Evolutionary conservation across 2,888 invertebrate genomes (phyloP).

Genomic region (Nemotelus nigrinus): DNA sequence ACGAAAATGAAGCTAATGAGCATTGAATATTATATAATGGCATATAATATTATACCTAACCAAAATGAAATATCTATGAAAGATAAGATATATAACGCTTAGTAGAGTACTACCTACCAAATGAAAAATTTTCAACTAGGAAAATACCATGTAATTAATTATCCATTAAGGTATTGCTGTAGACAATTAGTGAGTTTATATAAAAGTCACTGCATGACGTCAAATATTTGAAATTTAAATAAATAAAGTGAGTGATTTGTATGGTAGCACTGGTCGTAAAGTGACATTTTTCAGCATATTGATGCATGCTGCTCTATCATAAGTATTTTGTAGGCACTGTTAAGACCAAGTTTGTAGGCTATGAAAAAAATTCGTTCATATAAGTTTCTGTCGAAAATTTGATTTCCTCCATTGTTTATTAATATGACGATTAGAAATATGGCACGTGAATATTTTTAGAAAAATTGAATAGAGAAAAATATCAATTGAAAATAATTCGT

Average conservation of each 20-base stretch:
- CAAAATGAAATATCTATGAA: too few relatives aligned
- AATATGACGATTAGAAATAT: too few relatives aligned
- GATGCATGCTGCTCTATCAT: not conserved
- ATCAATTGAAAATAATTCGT: too few relatives aligned
- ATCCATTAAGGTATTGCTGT: not conserved
- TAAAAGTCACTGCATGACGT: not conserved
- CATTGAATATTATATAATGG: too few relatives aligned
- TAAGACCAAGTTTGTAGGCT: not conserved
- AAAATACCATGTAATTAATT: not conserved
- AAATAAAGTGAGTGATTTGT: not conserved
- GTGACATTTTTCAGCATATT: not conserved
- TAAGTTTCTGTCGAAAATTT: not conserved
- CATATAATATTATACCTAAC: too few relatives aligned
- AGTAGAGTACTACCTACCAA: too few relatives aligned
- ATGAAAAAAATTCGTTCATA: not conserved
- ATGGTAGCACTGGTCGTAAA: not conserved
- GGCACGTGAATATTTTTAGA: too few relatives aligned
- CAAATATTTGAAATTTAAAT: not conserved
- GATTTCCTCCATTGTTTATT: too few relatives aligned
- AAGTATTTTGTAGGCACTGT: not conserved
- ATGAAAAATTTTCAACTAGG: not conserved
- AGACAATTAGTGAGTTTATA: conserved; percentile 9
- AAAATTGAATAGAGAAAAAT: too few relatives aligned
- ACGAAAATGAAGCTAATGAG: not conserved
- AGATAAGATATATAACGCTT: too few relatives aligned